phyloP scores from a whole-genome alignment of 2,888 invertebrate species.

The Troides aeacus region DNA sequence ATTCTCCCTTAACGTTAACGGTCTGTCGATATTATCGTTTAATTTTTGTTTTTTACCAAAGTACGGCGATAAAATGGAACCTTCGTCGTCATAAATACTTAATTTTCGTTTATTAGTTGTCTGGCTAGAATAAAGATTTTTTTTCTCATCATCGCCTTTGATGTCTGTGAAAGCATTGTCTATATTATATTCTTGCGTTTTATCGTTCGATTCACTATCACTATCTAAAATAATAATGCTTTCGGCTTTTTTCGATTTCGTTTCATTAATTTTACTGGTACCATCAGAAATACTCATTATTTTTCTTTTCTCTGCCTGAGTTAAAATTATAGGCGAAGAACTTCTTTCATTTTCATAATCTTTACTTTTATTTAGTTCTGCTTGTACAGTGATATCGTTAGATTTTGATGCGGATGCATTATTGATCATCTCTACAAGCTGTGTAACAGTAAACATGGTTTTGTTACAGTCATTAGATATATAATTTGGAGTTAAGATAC shows the following conservation, averaged over 20 bases:
- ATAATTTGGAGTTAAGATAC: constrained; percentile 11
- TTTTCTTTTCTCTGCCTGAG: constrained; percentile 57
- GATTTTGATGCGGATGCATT: constrained; percentile 38
- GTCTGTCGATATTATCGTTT: constrained; percentile 40
- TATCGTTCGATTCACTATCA: constrained; percentile 61
- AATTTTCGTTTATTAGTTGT: constrained; percentile 53
- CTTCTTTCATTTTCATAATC: constrained; percentile 45
- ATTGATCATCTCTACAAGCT: constrained; percentile 71
- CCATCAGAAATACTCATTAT: constrained; percentile 9
- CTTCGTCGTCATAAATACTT: constrained; percentile 44
- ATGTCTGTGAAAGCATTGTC: constrained; percentile 27
- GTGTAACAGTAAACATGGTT: constrained; percentile 71
- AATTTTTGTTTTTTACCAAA: constrained; percentile 64
- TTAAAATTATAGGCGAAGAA: constrained; percentile 62
- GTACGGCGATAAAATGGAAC: constrained; percentile 57
- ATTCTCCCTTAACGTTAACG: constrained; percentile 57
- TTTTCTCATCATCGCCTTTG: constrained; percentile 26
- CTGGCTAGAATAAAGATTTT: constrained; percentile 32
- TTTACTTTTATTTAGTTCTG: constrained; percentile 9
- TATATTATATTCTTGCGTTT: constrained; percentile 48
- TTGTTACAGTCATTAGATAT: constrained; percentile 47
- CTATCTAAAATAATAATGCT: constrained; percentile 65
- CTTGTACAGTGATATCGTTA: constrained; percentile 24
- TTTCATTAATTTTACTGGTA: constrained; percentile 12
- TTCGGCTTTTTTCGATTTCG: constrained; percentile 37